phyloP scores from a whole-genome alignment of 2,113 vertebrate genomes.

The Petrocephalus microphthalmus region DNA sequence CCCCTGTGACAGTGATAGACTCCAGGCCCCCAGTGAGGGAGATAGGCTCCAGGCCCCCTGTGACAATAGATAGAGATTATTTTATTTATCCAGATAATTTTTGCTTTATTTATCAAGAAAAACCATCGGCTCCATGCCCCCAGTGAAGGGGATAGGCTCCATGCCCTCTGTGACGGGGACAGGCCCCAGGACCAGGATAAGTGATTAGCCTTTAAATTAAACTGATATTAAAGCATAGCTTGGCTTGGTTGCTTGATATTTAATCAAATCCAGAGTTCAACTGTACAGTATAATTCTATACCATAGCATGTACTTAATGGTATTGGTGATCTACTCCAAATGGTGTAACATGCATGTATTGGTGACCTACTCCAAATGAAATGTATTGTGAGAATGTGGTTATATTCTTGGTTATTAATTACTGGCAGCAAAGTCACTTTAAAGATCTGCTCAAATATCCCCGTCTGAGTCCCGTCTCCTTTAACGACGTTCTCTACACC shows the following conservation, averaged over 20 bases:
- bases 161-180: no score
- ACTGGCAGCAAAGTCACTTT: not conserved
- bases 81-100: no score
- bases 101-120: no score
- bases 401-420: not conserved
- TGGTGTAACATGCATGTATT: not conserved
- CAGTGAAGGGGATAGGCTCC: no score
- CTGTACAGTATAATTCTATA: not conserved
- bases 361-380: not conserved
- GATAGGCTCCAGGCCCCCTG: no score
- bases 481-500: not conserved
- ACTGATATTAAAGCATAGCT: not conserved
- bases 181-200: not conserved
- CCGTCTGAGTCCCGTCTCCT: not conserved
- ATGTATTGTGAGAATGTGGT: not conserved
- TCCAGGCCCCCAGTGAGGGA: no score
- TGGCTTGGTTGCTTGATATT: not conserved
- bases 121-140: no score
- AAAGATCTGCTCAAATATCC: not conserved
- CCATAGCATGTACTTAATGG: not conserved
- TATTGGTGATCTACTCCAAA: not conserved
- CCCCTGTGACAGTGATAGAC: not conserved
- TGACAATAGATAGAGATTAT: no score
- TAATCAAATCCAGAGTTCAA: not conserved
- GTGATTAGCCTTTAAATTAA: not conserved